phyloP scores from a whole-genome alignment of 2,113 vertebrate genomes.

The Callipepla californica region DNA sequence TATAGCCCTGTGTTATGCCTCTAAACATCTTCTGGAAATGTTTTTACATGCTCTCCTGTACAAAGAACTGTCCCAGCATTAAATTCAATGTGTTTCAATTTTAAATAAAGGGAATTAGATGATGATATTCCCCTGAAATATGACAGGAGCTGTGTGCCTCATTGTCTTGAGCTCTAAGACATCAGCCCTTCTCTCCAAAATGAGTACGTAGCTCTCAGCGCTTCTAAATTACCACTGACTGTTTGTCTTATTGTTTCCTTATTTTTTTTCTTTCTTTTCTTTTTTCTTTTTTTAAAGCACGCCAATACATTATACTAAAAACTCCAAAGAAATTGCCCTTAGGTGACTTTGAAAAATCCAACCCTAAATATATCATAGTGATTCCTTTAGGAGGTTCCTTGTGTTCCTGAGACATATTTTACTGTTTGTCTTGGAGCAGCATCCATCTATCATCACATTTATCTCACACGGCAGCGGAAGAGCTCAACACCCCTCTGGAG shows the following conservation, averaged over 20 bases:
- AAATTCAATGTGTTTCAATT: background rate
- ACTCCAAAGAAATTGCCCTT: background rate
- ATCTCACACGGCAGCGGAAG: background rate
- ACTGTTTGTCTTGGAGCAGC: background rate
- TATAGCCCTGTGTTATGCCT: background rate
- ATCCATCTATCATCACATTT: background rate
- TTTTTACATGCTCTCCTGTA: background rate
- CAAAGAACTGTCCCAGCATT: background rate
- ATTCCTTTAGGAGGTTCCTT: background rate
- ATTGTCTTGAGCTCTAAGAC: background rate
- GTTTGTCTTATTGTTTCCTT: background rate
- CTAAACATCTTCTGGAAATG: constrained; percentile 22
- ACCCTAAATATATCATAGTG: background rate
- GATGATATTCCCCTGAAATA: background rate
- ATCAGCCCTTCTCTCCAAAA: background rate
- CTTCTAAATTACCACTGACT: constrained; percentile 12
- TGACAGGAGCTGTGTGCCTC: background rate
- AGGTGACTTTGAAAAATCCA: constrained; percentile 50
- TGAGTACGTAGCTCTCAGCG: background rate
- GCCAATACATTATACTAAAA: background rate
- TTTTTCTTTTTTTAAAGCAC: background rate
- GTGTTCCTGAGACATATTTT: background rate
- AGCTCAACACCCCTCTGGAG: background rate
- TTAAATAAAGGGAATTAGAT: background rate
- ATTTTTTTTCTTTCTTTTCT: background rate